Base-by-base conservation (phyloP, 2,797 vertebrate species). In the Crenichthys baileyi region DNA sequence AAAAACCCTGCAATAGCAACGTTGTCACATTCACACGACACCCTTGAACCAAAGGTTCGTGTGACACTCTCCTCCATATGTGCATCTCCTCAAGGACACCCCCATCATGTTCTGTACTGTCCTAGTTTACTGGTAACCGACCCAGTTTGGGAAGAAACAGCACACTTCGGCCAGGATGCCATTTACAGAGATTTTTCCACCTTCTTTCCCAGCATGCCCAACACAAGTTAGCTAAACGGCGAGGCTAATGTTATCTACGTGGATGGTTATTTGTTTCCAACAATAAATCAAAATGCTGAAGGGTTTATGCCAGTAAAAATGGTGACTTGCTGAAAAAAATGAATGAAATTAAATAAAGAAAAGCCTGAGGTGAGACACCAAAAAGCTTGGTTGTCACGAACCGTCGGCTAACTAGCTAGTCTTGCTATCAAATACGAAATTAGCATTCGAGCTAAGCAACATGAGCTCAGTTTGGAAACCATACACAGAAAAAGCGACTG, bases 401-500 rank as follows among this genome's bases (percentile, higher is more conserved):
- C 72, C 75, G 44, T 36, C 20, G 44, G 82, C 82, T 85, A 84
- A 73, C 75, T 41, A 44, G 72, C 61, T 77, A 89, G 79, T 71
- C 24, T 15, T 63, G 50, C 31, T 80, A 87, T 81, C 90, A 70
- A 18, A 78, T 55, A 61, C 73, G 67, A 80, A 74, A 2, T 88
- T 93, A 93, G 89, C 94, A 31, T 39, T 26, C 9, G 22, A 87
- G 90, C 90, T 93, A 94, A 92, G 79, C 79, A 83, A 83, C 84
- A 74, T 81, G 53, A 85, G 31, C 83, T 63, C 75, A 77, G 84
- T 83, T 78, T 76, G 65, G 61, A 3, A 9, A 24, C 55, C 51
- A 31, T 72, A 82, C 56, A 53, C 41, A 26, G 24, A 80, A 7
- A 73, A 61, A 75, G 65, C 53, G 3, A 0, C 9, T 6, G 9